Evolutionary conservation across 2,797 vertebrate genomes (phyloP), one percentile per base, ranked within the genome.

Genomic region (Philypnodon macrostomus): DNA sequence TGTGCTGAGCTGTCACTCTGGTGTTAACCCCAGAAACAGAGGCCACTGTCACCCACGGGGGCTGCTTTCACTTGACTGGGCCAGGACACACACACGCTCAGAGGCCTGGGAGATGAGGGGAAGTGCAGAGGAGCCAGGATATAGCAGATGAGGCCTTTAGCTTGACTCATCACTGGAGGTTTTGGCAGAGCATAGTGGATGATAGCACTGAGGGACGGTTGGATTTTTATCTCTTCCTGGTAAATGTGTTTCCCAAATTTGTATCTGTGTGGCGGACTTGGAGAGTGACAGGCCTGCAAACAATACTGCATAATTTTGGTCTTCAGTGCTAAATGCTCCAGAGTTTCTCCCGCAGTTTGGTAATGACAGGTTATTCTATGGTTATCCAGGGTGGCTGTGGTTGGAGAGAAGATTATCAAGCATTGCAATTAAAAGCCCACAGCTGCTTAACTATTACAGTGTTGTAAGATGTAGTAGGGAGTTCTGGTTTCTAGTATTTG

Each of bases 381-480:
- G 58, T 80, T 77, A 80, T 79, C 58, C 59, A 72, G 77, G 31
- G 57, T 77, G 83, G 54, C 72, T 77, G 78, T 71, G 79, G 80
- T 75, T 70, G 72, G 69, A 59, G 56, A 70, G 74, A 67, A 73
- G 76, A 81, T 85, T 87, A 88, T 85, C 84, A 67, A 79, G 72
- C 72, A 56, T 85, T 81, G 81, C 80, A 81, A 85, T 85, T 84
- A 83, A 81, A 81, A 82, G 26, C 58, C 75, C 72, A 69, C 73
- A 72, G 74, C 71, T 75, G 79, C 75, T 80, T 56, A 58, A 53
- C 64, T 84, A 81, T 87, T 82, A 85, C 74, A 79, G 70, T 35
- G 56, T 60, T 55, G 53, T 61, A 79, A 87, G 63, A 72, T n/a
- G n/a, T n/a, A n/a, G n/a, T n/a, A n/a, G n/a, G n/a, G n/a, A n/a